Evolutionary conservation across 2,888 invertebrate genomes (phyloP), one percentile per base, ranked within the genome.

Genomic region (Tethea ocularis): DNA sequence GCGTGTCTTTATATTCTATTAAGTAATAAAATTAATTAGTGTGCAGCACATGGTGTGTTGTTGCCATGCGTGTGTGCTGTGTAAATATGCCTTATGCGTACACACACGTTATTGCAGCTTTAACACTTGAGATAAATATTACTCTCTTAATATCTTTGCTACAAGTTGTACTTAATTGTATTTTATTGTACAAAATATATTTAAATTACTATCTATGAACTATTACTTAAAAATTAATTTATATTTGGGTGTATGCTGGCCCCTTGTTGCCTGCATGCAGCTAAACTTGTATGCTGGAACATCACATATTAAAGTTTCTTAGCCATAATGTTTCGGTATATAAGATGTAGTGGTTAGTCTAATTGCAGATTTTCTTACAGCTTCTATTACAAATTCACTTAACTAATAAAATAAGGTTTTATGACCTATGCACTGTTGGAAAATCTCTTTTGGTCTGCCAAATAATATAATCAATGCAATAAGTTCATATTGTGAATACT

Each of bases 171-270:
- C 94, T 95, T 94, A 94, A 94, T 93, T 93, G 91, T 91, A 93
- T 94, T 94, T 94, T 93, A 94, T 94, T 94, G 94, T 95, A 95
- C 95, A 95, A 95, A 95, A 94, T 95, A 94, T 94, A 94, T 94
- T 94, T 94, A 91, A 87, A 91, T 89, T 91, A 93, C 88, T 92
- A 92, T 89, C 91, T 92, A 92, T 92, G 82, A 91, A 89, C 89
- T 89, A 89, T 85, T 88, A 88, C 89, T 91, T 89, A 91, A 90
- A 87, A 13, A 83, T 78, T 88, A 87, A 90, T 88, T 87, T 86
- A 89, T 87, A 91, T 89, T 89, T 91, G 91, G 90, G 87, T 91
- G 93, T 90, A 87, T 91, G 91, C 91, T 87, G 91, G 91, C 90
- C 82, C 83, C 72, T 78, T 75, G 90, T 88, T 88, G 93, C 90